phyloP scores from a whole-genome alignment of 2,888 invertebrate genomes.

The Cancer borealis region DNA sequence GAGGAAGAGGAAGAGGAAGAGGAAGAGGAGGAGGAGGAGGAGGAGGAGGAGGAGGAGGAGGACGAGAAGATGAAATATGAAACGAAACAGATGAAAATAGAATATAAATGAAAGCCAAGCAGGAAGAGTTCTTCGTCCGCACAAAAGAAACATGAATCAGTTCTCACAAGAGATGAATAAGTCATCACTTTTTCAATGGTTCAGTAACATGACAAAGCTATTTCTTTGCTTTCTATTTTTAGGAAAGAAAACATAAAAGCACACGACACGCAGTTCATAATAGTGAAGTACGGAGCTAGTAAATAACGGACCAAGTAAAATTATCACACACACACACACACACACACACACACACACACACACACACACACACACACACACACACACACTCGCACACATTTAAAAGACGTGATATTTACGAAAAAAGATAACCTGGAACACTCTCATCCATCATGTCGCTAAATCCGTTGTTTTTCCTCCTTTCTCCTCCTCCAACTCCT shows the following conservation, averaged over 20 bases:
- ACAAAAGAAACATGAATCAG: not conserved
- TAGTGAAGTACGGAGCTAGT: not conserved
- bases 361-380: slow-evolving; percentile 3
- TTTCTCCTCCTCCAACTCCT: not conserved
- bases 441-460: not conserved
- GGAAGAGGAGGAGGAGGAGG: not conserved
- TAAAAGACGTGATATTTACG: not conserved
- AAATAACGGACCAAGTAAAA: not conserved
- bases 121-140: not conserved
- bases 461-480: not conserved
- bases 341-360: not conserved
- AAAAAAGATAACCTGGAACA: not conserved
- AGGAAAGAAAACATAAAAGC: no score
- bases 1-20: not conserved
- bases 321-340: not conserved
- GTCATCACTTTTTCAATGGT: not conserved
- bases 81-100: not conserved
- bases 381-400: slow-evolving; percentile 14
- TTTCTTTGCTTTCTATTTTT: no score
- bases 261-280: not conserved
- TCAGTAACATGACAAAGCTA: not conserved
- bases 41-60: not conserved
- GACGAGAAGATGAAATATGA: not conserved
- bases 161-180: not conserved
- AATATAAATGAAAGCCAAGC: not conserved